These are phyloP conservation scores for Malurus elegans DNA, from an alignment of 2,113 vertebrate species.

Conservation along the genomic window DNA sequence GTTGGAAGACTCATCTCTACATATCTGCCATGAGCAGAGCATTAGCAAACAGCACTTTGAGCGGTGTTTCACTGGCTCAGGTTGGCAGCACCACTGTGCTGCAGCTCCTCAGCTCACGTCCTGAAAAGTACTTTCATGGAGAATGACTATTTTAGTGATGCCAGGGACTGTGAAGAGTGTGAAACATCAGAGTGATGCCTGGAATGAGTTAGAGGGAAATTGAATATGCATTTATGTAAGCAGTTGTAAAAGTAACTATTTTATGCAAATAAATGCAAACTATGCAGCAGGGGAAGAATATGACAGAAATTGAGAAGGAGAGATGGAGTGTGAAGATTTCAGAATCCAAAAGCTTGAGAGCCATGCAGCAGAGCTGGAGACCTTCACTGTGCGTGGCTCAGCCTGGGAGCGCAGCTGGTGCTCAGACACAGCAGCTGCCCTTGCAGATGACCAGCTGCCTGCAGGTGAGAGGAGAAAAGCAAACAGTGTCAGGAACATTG, in stretches of 20 bases:
- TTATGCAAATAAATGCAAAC: constrained; percentile 8
- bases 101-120: background rate
- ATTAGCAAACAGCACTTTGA: background rate
- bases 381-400: rapidly evolving
- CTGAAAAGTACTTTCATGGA: background rate
- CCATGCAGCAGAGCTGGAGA: rapidly evolving
- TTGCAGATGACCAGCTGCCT: background rate
- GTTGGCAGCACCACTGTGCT: background rate
- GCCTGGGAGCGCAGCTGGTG: rapidly evolving
- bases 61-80: background rate
- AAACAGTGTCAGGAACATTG: background rate
- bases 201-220: background rate
- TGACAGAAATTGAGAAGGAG: background rate
- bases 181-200: background rate
- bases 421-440: background rate
- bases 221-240: background rate
- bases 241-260: background rate
- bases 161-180: background rate
- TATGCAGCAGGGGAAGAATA: background rate
- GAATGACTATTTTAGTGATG: background rate
- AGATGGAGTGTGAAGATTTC: background rate
- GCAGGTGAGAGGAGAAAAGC: background rate
- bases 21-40: background rate
- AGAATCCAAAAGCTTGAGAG: background rate
- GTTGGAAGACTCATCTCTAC: background rate